Conservation (phyloP, 2,113 vertebrate species). For the Triplophysa siluroides region DNA sequence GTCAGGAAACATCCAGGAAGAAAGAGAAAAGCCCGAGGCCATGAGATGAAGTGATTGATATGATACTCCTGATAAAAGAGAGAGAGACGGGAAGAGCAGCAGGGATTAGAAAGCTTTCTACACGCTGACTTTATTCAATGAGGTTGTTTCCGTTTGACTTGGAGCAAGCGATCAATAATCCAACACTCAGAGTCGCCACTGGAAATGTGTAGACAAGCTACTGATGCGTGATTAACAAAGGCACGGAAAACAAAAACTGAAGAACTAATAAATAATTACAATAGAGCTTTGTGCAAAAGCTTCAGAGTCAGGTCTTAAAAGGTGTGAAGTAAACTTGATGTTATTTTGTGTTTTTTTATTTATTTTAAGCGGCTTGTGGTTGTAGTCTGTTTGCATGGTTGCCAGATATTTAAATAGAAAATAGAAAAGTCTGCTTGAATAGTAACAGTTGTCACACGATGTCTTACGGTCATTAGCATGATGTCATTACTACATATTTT, state of each 20-base stretch:
- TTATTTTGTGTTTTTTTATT: no score
- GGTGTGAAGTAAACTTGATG: no score
- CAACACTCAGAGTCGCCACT: slow-evolving; percentile 31
- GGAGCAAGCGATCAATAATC: slow-evolving; percentile 54
- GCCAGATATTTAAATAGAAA: no score
- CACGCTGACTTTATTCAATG: slow-evolving; percentile 44
- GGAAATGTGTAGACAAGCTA: slow-evolving; percentile 43
- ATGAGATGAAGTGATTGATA: slow-evolving; percentile 31
- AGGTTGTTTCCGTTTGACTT: slow-evolving; percentile 51
- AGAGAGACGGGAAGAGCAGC: neutral
- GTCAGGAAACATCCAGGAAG: slow-evolving; percentile 9
- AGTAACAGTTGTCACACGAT: no score
- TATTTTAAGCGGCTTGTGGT: no score
- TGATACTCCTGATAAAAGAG: slow-evolving; percentile 17
- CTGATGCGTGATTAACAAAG: slow-evolving; percentile 12
- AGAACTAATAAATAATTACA: neutral
- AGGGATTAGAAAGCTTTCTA: neutral
- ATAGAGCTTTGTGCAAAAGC: neutral
- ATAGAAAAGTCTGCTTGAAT: no score
- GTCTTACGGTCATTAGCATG: no score
- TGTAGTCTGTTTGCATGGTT: no score
- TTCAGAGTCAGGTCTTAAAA: no score
- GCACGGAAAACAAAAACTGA: neutral
- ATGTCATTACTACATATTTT: no score
- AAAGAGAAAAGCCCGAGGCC: neutral